A percentile compares a stretch with the other conserved stretches of the same genome.
Conservation (phyloP, 1,140 invertebrate species). For the Branchinecta lindahli region DNA sequence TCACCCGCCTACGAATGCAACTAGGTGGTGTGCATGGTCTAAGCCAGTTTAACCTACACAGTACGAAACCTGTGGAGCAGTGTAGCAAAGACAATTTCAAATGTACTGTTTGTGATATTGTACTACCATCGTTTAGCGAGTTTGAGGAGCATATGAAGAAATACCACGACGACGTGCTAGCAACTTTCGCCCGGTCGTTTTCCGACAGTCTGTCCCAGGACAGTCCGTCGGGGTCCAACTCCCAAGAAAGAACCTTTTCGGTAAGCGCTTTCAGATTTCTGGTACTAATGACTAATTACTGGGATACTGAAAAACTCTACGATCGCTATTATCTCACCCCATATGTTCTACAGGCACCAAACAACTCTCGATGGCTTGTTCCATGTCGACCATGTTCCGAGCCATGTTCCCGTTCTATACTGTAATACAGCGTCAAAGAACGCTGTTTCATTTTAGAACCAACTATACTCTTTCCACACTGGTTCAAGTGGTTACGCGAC, state of each 20-base stretch:
- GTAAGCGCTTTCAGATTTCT: background rate
- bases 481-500: too few species aligned
- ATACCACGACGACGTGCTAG: background rate
- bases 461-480: too few species aligned
- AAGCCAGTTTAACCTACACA: slow-evolving; percentile 22
- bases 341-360: too few species aligned
- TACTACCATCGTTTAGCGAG: background rate
- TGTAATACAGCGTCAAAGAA: too few species aligned
- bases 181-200: background rate
- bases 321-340: too few species aligned
- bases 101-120: background rate
- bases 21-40: slow-evolving; percentile 12
- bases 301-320: too few species aligned
- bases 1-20: slow-evolving; percentile 13
- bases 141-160: slow-evolving; percentile 3
- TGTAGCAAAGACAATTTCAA: slow-evolving; percentile 33
- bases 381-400: too few species aligned
- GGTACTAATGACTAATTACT: too few species aligned
- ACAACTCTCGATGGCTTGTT: too few species aligned
- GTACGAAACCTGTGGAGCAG: slow-evolving; percentile 34
- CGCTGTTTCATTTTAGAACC: too few species aligned
- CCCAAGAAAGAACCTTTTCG: background rate
- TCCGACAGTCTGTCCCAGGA: background rate
- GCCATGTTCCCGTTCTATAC: too few species aligned
- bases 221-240: background rate